Conservation (phyloP, 2,113 vertebrate genomes). For the Lepus americanus region DNA sequence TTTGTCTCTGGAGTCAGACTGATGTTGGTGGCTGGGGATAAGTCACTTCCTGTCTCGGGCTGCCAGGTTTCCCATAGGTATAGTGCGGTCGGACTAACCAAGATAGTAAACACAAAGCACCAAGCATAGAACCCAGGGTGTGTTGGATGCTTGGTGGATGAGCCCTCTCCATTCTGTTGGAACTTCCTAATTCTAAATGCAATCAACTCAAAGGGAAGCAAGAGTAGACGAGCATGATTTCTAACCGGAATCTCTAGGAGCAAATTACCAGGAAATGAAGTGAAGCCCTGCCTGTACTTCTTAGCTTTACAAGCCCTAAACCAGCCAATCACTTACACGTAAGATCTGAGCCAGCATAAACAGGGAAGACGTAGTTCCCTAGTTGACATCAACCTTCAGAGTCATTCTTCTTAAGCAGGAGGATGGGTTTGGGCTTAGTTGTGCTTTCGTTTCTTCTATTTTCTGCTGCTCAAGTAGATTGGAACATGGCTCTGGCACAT, state of each 20-base stretch:
- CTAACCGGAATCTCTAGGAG: not conserved
- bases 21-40: not conserved
- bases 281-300: not conserved
- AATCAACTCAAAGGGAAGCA: constrained; percentile 22
- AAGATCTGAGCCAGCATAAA: not conserved
- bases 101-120: too few species aligned
- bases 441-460: constrained; percentile 35
- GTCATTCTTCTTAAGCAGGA: not conserved
- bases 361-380: not conserved
- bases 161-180: not conserved
- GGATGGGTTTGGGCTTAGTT: not conserved
- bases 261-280: not conserved
- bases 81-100: not conserved
- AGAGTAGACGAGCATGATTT: constrained; percentile 28
- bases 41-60: not conserved
- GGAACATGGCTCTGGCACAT: not conserved
- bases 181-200: constrained; percentile 9
- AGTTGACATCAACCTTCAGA: not conserved
- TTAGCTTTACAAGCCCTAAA: not conserved
- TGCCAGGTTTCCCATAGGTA: not conserved
- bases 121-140: too few species aligned
- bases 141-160: not conserved
- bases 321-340: not conserved
- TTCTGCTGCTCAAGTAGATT: not conserved
- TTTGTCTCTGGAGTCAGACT: not conserved